phyloP scores from a whole-genome alignment of 1,140 invertebrate species.

The Drosophila tristis region DNA sequence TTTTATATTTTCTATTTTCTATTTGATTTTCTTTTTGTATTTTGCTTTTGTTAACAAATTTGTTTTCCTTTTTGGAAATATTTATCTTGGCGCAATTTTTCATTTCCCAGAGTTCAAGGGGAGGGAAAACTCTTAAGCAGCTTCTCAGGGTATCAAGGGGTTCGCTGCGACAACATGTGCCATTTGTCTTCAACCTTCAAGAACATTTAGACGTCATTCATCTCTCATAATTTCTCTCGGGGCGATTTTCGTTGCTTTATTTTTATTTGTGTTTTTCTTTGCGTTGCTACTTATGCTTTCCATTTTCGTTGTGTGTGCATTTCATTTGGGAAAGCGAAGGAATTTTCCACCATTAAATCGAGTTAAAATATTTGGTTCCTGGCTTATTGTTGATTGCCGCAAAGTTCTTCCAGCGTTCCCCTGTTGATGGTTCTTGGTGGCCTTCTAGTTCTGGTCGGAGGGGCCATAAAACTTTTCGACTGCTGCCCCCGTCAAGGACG shows the following conservation, averaged over 20 bases:
- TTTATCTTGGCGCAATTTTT: slow-evolving; percentile 61
- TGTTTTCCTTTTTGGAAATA: slow-evolving; percentile 60
- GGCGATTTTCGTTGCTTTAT: slow-evolving; percentile 50
- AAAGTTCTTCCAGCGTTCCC: too few relatives aligned
- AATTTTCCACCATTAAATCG: too few relatives aligned
- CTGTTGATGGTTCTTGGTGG: too few relatives aligned
- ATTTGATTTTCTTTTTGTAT: background rate
- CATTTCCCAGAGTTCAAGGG: background rate
- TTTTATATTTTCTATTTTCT: slow-evolving; percentile 8
- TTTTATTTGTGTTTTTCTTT: slow-evolving; percentile 18
- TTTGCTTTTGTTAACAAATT: slow-evolving; percentile 50
- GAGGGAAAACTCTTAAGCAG: slow-evolving; percentile 18
- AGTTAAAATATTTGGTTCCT: too few relatives aligned
- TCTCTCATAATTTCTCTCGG: slow-evolving; percentile 69
- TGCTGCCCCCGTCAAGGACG: slow-evolving; percentile 34
- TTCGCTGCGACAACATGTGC: slow-evolving; percentile 60
- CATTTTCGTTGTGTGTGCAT: too few relatives aligned
- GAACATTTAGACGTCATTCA: slow-evolving; percentile 81
- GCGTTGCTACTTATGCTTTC: slow-evolving; percentile 21
- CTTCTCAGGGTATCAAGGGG: slow-evolving; percentile 20
- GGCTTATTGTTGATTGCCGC: too few relatives aligned
- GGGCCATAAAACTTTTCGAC: slow-evolving; percentile 41
- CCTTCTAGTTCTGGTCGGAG: too few relatives aligned
- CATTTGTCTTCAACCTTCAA: slow-evolving; percentile 81
- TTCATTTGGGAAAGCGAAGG: too few relatives aligned